Conservation (phyloP, 2,797 vertebrate genomes). For the Trachops cirrhosus region DNA sequence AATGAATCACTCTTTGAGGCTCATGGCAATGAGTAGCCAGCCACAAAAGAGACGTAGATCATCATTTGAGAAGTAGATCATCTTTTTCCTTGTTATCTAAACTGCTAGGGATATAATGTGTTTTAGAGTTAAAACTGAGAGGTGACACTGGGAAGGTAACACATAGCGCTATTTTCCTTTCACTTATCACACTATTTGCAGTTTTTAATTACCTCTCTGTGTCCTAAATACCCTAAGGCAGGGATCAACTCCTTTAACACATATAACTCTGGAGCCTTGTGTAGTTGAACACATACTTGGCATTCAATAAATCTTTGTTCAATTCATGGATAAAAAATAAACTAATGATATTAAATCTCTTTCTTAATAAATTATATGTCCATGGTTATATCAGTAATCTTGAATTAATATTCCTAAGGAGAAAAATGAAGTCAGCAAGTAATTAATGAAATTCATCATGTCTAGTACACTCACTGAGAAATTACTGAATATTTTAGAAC, state of each 20-base stretch:
- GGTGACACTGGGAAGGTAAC: background rate
- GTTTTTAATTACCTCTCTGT: background rate
- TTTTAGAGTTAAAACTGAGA: background rate
- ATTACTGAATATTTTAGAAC: background rate
- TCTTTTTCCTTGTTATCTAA: background rate
- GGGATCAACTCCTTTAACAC: background rate
- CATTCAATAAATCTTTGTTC: background rate
- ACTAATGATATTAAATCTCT: background rate
- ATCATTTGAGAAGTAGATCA: background rate
- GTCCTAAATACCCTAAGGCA: background rate
- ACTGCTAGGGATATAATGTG: background rate
- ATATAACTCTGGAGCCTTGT: background rate
- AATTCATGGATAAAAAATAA: background rate
- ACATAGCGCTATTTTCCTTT: background rate
- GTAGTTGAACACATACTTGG: background rate
- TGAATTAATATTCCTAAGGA: conserved; percentile 1
- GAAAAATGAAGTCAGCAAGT: background rate
- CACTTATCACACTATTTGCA: background rate
- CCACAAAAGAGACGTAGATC: background rate
- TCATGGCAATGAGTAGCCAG: background rate
- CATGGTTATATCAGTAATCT: background rate
- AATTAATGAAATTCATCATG: conserved; percentile 33
- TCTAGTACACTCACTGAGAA: conserved; percentile 36
- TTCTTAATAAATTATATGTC: background rate
- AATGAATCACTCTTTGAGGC: conserved; percentile 22